Percentiles rank a stretch among this genome's conserved stretches.
These are phyloP conservation scores for Muscina levida DNA, from an alignment of 2,888 invertebrate genomes.

Conservation along the genomic window DNA sequence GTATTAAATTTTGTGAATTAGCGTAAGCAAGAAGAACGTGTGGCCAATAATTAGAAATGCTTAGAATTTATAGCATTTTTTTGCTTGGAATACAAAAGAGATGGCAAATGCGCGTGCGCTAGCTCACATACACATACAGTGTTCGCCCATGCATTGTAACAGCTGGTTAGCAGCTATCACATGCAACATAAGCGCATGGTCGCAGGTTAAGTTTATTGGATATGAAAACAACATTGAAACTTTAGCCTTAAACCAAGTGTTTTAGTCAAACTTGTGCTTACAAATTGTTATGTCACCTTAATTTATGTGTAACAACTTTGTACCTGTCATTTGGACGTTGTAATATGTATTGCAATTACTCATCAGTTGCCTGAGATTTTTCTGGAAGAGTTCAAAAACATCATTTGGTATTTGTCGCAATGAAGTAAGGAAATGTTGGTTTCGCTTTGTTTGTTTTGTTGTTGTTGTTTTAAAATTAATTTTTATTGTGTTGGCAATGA, in stretches of 20 bases:
- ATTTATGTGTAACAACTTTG: neutral
- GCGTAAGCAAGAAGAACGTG: neutral
- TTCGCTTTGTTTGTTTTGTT: neutral
- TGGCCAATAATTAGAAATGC: neutral
- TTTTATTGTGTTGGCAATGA: slow-evolving; percentile 57
- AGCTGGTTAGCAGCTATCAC: too few species aligned
- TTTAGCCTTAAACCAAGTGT: too few species aligned
- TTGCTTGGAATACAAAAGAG: slow-evolving; percentile 4
- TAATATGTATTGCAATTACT: neutral
- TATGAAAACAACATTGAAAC: too few species aligned
- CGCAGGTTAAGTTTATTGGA: too few species aligned
- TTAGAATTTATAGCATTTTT: slow-evolving; percentile 8
- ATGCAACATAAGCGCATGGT: too few species aligned
- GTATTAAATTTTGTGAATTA: too few species aligned
- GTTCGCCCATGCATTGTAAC: too few species aligned
- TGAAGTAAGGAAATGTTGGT: neutral
- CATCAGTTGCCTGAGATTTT: neutral
- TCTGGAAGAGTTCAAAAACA: slow-evolving; percentile 12
- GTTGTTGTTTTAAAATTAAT: too few species aligned
- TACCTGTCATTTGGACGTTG: neutral
- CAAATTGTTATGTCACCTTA: slow-evolving; percentile 58
- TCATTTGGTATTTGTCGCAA: neutral
- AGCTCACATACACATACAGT: slow-evolving; percentile 19
- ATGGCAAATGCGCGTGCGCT: slow-evolving; percentile 24
- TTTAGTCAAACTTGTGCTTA: too few species aligned